Evolutionary conservation across 2,888 invertebrate species (phyloP).

Genomic region (Ceramica pisi): DNA sequence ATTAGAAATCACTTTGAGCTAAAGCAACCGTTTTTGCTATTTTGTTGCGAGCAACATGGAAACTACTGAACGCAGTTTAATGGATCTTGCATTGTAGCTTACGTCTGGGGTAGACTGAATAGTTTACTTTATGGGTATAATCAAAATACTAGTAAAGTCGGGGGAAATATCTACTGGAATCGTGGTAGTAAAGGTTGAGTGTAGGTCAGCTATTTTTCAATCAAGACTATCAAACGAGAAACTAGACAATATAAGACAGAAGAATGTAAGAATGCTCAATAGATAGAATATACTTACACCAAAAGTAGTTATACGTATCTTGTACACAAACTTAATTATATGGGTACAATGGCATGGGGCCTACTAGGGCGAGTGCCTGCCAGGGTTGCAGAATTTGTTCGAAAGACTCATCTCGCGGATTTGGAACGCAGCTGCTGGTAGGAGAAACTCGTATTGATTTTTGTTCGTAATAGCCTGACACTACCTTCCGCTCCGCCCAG

Average conservation of each 20-base stretch:
- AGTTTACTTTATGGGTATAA: conserved; percentile 28
- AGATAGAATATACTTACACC: neutral
- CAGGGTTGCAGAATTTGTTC: too few species aligned
- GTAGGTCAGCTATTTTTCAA: neutral
- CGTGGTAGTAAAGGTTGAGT: neutral
- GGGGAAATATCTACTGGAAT: neutral
- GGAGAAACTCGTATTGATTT: too few species aligned
- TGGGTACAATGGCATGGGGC: too few species aligned
- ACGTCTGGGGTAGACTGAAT: conserved; percentile 31
- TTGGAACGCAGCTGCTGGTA: too few species aligned
- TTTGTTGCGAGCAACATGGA: conserved; percentile 60
- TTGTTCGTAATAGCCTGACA: too few species aligned
- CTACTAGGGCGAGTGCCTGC: too few species aligned
- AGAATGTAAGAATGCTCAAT: neutral
- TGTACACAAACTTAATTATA: too few species aligned
- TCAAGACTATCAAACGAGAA: neutral
- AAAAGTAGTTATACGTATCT: too few species aligned
- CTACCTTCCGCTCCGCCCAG: too few species aligned
- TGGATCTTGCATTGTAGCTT: conserved; percentile 53
- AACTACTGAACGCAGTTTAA: conserved; percentile 59
- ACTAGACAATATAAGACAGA: neutral
- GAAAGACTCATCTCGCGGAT: too few species aligned
- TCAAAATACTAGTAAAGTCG: conserved; percentile 13
- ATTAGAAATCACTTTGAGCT: conserved; percentile 43
- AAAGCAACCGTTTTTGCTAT: conserved; percentile 48